Conservation (phyloP, 2,113 vertebrate genomes). For the Himantopus leucocephalus region DNA sequence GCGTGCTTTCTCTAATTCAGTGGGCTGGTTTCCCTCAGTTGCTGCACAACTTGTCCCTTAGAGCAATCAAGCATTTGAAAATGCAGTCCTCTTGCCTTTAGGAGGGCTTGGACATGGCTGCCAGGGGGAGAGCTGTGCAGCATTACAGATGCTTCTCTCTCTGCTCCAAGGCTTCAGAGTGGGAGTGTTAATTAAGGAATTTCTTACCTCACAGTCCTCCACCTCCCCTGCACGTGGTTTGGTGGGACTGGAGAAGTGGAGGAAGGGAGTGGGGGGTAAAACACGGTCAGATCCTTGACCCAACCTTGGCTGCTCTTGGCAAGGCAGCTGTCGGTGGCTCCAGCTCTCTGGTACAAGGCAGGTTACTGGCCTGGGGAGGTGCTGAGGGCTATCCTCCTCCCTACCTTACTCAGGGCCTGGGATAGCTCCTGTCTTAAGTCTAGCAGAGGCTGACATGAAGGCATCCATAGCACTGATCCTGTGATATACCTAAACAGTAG, state of each 20-base stretch:
- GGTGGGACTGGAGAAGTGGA: neutral
- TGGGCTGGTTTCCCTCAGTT: neutral
- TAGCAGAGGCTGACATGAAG: neutral
- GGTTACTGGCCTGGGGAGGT: neutral
- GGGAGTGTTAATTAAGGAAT: neutral
- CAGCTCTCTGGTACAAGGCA: neutral
- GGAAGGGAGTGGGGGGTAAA: neutral
- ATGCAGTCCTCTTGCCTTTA: neutral
- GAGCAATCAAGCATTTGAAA: neutral
- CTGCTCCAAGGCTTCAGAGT: neutral
- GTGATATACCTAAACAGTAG: neutral
- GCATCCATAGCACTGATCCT: neutral
- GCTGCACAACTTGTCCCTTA: neutral
- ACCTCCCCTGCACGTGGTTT: too few species aligned
- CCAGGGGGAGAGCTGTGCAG: neutral
- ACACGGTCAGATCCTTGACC: neutral
- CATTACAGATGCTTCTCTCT: neutral
- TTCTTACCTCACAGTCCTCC: neutral
- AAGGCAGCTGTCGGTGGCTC: neutral
- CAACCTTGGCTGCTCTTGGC: neutral
- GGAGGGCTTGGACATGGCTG: rapidly evolving
- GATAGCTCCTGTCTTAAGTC: neutral
- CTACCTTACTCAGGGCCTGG: neutral
- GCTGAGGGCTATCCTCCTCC: neutral
- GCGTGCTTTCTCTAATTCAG: neutral